phyloP scores from a whole-genome alignment of 1,140 invertebrate species.

The Drosophila lacertosa region DNA sequence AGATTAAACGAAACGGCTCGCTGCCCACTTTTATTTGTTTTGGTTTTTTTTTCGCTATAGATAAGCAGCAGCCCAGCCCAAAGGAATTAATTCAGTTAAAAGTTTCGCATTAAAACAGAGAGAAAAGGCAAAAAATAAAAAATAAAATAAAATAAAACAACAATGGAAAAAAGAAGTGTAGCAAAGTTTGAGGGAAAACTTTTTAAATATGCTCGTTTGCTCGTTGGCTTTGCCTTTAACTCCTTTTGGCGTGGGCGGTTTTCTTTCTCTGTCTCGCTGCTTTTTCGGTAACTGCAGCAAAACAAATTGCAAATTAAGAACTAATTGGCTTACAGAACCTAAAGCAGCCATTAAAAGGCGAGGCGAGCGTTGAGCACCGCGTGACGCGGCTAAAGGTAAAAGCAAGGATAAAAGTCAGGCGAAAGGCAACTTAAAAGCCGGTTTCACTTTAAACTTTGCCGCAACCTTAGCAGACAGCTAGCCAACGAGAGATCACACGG shows the following conservation, averaged over 20 bases:
- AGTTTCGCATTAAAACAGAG: constrained; percentile 73
- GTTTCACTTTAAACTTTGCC: constrained; percentile 74
- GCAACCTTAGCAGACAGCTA: constrained; percentile 54
- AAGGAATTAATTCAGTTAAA: constrained; percentile 82
- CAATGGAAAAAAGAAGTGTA: constrained; percentile 50
- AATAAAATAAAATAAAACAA: constrained; percentile 43
- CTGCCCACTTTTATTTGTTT: constrained; percentile 60
- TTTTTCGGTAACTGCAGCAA: constrained; percentile 70
- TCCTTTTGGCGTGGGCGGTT: constrained; percentile 53
- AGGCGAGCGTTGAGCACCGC: constrained; percentile 35
- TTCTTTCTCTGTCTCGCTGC: constrained; percentile 5
- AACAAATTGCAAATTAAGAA: constrained; percentile 83
- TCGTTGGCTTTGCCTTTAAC: constrained; percentile 73
- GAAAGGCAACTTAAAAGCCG: constrained; percentile 36
- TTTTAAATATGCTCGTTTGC: constrained; percentile 82
- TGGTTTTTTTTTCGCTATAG: constrained; percentile 35
- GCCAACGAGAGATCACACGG: constrained; percentile 67
- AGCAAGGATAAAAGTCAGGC: constrained; percentile 3
- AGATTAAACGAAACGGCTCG: constrained; percentile 48
- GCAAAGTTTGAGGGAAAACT: constrained; percentile 75
- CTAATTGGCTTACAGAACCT: constrained; percentile 81
- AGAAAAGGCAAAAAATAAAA: constrained; percentile 23
- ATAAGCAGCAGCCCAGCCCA: constrained; percentile 71
- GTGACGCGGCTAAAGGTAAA: constrained; percentile 10
- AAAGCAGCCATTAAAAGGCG: constrained; percentile 76